A percentile compares a stretch with the other conserved stretches of the same genome.
phyloP scores from a whole-genome alignment of 2,113 vertebrate species.

The Silurus glanis region DNA sequence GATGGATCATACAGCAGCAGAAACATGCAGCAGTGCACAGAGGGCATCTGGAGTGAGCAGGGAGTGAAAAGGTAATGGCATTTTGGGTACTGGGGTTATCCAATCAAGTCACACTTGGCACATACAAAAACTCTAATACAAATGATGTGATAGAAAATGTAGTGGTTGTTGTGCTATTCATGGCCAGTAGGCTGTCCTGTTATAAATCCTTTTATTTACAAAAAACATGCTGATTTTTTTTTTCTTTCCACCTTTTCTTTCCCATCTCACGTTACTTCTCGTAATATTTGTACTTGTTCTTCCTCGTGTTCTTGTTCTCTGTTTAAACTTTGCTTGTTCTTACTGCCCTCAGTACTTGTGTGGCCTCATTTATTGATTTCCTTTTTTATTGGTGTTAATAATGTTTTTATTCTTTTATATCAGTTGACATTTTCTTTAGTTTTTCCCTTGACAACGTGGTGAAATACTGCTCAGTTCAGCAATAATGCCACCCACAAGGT shows the following conservation, averaged over 20 bases:
- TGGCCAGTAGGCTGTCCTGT: not conserved
- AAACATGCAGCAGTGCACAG: conserved; percentile 17
- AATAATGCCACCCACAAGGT: not conserved
- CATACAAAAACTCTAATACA: not conserved
- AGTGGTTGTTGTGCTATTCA: not conserved
- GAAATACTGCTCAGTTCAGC: not conserved
- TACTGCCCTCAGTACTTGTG: not conserved
- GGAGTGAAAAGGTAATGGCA: conserved; percentile 13
- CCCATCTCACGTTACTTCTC: not conserved
- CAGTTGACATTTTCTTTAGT: not conserved
- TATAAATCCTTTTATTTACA: not conserved
- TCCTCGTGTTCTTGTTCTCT: not conserved
- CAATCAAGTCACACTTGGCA: not conserved
- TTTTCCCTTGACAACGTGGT: not conserved
- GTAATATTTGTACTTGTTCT: not conserved
- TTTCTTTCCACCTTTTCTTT: not conserved
- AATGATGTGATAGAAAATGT: not conserved
- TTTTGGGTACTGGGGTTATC: conserved; percentile 15
- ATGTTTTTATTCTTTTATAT: not conserved
- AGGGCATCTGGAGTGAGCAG: conserved; percentile 17
- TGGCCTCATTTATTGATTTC: not conserved
- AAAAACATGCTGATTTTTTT: not conserved
- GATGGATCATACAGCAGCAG: conserved; percentile 32
- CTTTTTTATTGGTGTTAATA: not conserved
- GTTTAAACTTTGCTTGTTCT: not conserved